Base-by-base conservation (phyloP, 2,797 vertebrate species). In the Oreortyx pictus region DNA sequence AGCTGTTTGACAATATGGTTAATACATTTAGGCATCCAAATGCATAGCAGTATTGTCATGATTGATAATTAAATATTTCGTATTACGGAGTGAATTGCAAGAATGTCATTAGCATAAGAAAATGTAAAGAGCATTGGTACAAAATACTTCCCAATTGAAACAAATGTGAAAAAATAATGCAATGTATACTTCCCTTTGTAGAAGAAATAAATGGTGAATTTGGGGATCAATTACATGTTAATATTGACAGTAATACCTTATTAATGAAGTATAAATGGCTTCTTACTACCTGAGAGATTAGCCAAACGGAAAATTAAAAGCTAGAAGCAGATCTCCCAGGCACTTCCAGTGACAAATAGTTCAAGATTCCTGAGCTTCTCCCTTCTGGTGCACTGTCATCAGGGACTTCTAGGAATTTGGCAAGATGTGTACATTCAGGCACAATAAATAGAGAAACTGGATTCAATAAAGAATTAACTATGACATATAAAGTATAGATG, bases 1-100 rank as follows among this genome's bases (percentile, higher is more conserved):
- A 57, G 19, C 47, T 78, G 44, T 94, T 92, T 92, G 79, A 95
- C 67, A 94, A 68, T 56, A 82, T 23, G 22, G 31, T 74, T 94
- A 89, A 87, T 57, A 94, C 92, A 82, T 14, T 37, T 46, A 89
- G 54, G 44, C 37, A 46, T 22, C 60, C 39, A 86, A 84, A 91
- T 27, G 7, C 44, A 91, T 1, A 82, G 33, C 41, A 82, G 22
- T 22, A 87, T 56, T 71, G 41, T 37, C 8, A 74, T 24, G 18
- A 82, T 37, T 82, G 59, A 72, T 62, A 82, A 78, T 74, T 35
- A 77, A 71, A 29, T 77, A 67, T 56, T 85, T 87, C 25, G 25
- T 52, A 72, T 67, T 62, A 68, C 0, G 1, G 82, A 82, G 61
- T 24, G 27, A 94, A 88, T 50, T 92, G 9, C 31, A 79, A 70